Base-by-base conservation (phyloP, 37 sponge, comb jelly and placozoan species). In the Trichoplax adhaerens region DNA sequence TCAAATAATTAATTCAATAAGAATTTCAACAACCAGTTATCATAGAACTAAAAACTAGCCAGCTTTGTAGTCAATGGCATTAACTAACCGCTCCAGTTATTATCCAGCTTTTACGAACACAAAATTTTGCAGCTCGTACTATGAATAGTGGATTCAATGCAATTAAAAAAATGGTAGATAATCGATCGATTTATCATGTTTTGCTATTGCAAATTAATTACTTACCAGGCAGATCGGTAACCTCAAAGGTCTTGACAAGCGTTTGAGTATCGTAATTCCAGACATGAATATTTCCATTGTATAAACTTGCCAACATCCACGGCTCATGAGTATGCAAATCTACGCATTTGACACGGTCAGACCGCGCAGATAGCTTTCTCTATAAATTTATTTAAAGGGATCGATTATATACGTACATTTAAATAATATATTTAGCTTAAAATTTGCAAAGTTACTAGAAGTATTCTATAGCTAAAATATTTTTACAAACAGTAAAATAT, bases 311-410 rank as follows among this genome's bases (percentile, higher is more conserved):
- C 65, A 96, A 71, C 84, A 96, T 72, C 98, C 98, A 96, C 52
- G 98, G 86, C 83, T 96, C 98, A 69, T 87, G 87, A 50, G 88
- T 82, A 72, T 96, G 98, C 49, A 96, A 54, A 69, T 96, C 98
- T 68, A 91, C 78, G 47, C 81, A 91, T 62, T 96, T 96, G 56
- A 96, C 98, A 10, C 98, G 68, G 83, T 96, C 98, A 2, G 98
- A 96, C 54, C 98, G 85, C 1, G 98, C 86, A 53, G 85, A 71
- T 50, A 96, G 71, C 72, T 89, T 85, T 50, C 89, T 79, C 92
- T 96, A 63, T 58, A 73, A 52, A 2, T 29, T 29, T 29, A 29
- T 29, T 29, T 29, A 29, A 29, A 29, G 29, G 29, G 29, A 29
- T 29, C 29, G 29, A 29, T 29, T 29, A 29, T 29, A 29, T 29